These are phyloP conservation scores for Eilema depressum DNA, from an alignment of 2,888 invertebrate species.

Conservation along the genomic window DNA sequence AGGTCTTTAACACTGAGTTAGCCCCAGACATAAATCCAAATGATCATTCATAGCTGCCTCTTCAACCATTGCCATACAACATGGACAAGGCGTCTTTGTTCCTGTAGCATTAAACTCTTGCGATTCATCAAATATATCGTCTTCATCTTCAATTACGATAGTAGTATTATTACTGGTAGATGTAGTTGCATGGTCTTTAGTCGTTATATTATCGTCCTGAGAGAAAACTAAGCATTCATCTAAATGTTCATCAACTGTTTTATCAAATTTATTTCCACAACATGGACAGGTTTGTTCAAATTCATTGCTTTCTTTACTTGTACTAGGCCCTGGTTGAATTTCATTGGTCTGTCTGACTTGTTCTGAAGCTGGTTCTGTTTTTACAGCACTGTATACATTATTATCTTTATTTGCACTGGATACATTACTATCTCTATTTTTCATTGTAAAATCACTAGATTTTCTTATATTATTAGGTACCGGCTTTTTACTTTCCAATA, in stretches of 20 bases:
- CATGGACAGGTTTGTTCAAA: constrained; percentile 74
- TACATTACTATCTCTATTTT: constrained; percentile 30
- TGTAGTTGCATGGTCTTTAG: constrained; percentile 64
- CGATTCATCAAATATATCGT: constrained; percentile 72
- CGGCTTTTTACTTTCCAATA: neutral
- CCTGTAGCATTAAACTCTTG: constrained; percentile 77
- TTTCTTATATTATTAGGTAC: constrained; percentile 22
- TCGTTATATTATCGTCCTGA: constrained; percentile 78
- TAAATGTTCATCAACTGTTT: constrained; percentile 77
- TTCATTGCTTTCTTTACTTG: constrained; percentile 43
- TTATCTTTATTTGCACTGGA: too few species aligned
- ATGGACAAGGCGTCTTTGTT: constrained; percentile 87
- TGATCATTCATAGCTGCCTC: constrained; percentile 87
- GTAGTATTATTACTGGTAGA: constrained; percentile 59
- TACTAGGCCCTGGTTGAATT: constrained; percentile 39
- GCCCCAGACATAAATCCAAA: constrained; percentile 78
- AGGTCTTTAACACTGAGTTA: neutral
- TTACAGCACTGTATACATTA: constrained; percentile 1
- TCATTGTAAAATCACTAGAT: constrained; percentile 27
- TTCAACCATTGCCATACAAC: constrained; percentile 86
- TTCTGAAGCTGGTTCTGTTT: constrained; percentile 2
- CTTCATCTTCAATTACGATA: constrained; percentile 68
- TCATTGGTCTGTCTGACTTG: constrained; percentile 50
- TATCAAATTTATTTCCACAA: constrained; percentile 69
- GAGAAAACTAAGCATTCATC: constrained; percentile 83